Evolutionary conservation across 2,797 vertebrate species (phyloP).

Genomic region (Clarias fuscus): DNA sequence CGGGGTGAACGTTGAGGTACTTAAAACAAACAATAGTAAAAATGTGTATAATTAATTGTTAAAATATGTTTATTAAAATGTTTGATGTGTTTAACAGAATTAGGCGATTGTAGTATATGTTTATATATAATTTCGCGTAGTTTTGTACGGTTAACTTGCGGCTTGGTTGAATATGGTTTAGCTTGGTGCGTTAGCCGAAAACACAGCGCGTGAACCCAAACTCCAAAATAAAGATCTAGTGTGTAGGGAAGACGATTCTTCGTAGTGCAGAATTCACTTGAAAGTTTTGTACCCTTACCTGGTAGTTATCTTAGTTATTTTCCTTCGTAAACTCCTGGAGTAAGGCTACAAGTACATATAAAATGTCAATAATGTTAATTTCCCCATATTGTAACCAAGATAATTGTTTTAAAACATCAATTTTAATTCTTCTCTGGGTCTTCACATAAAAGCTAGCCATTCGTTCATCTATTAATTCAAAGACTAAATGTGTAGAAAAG

Average conservation of each 20-base stretch:
- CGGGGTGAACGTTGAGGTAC: slow-evolving; percentile 51
- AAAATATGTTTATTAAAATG: neutral
- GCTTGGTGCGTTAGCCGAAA: neutral
- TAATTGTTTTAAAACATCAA: neutral
- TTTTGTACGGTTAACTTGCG: neutral
- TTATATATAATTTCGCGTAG: neutral
- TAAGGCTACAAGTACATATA: neutral
- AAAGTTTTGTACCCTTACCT: neutral
- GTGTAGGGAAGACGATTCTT: too few relatives aligned
- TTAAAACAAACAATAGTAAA: neutral
- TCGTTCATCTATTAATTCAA: neutral
- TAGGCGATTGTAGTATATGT: neutral
- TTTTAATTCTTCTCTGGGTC: neutral
- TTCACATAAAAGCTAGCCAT: neutral
- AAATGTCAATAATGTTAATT: neutral
- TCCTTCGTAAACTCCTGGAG: neutral
- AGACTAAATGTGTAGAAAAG: neutral
- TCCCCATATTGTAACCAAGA: neutral
- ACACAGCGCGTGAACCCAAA: slow-evolving; percentile 6
- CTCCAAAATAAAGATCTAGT: neutral
- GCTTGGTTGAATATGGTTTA: neutral
- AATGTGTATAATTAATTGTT: too few relatives aligned
- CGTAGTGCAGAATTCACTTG: neutral
- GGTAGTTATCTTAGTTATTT: neutral
- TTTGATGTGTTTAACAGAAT: neutral